Evolutionary conservation across 2,888 invertebrate species (phyloP), one percentile per base, ranked within the genome.

Genomic region (Sphaeridia pumilis): DNA sequence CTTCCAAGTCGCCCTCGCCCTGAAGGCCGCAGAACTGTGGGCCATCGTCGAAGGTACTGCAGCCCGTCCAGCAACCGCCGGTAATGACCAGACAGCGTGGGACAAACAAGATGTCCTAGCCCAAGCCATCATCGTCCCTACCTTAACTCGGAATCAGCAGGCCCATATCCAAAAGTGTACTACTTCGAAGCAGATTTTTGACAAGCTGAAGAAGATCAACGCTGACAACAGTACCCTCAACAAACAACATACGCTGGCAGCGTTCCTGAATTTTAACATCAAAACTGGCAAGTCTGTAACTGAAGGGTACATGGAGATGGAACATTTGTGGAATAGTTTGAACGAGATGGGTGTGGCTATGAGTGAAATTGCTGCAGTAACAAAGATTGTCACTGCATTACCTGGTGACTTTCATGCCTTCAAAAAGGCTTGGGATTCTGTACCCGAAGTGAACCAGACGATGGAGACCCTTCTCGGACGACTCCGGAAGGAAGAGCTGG

Each of bases 61-160:
- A 21, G 4, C 38, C 5, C 38, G 38, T 17, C 38, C 38, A 10
- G 38, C 7, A 10, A n/a, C 38, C n/a, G n/a, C n/a, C n/a, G 38
- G 7, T 17, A n/a, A 38, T 4, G 38, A 38, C 5, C 38, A 38
- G 20, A 21, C n/a, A n/a, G 38, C 38, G 5, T 38, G 38, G 38
- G 38, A 38, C n/a, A 4, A 10, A 4, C n/a, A n/a, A 4, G 38
- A 38, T n/a, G n/a, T 38, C 4, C 17, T 17, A 17, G 38, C 38
- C n/a, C 38, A n/a, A n/a, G n/a, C 38, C 38, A n/a, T 38, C n/a
- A 38, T 38, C 20, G n/a, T 21, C n/a, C 20, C 38, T n/a, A 38
- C 38, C n/a, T 21, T 38, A 4, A 21, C n/a, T n/a, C 5, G 20
- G 5, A n/a, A 17, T 21, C 38, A 38, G 20, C 5, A 17, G 5